A percentile compares a stretch with the other conserved stretches of the same genome.
phyloP scores from a whole-genome alignment of 2,113 vertebrate species.

The Oryzias celebensis region DNA sequence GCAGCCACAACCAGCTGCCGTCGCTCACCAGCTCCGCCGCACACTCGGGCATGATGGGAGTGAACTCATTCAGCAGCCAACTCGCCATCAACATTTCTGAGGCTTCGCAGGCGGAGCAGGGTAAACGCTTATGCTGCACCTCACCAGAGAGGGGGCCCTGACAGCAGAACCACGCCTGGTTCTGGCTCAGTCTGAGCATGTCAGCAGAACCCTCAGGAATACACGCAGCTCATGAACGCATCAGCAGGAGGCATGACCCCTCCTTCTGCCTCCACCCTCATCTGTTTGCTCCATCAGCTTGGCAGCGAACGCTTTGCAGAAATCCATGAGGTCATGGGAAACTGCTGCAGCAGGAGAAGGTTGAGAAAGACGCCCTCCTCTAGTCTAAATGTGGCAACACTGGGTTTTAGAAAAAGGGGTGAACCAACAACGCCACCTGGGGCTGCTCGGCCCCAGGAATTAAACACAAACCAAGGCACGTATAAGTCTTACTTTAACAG shows the following conservation, averaged over 20 bases:
- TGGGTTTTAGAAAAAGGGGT: too few species aligned
- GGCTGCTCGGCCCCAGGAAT: too few species aligned
- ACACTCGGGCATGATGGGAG: constrained; percentile 86
- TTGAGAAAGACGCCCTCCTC: too few species aligned
- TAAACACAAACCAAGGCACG: too few species aligned
- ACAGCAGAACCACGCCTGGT: too few species aligned
- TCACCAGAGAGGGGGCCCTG: neutral
- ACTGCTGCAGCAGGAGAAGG: neutral
- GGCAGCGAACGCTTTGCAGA: constrained; percentile 68
- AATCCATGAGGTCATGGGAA: constrained; percentile 79
- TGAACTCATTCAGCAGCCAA: constrained; percentile 91
- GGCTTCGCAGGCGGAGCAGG: constrained; percentile 88
- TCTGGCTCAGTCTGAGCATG: too few species aligned
- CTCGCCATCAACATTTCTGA: constrained; percentile 89
- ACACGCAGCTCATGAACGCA: constrained; percentile 24
- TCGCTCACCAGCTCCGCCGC: constrained; percentile 82
- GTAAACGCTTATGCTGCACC: constrained; percentile 65
- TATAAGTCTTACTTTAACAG: too few species aligned
- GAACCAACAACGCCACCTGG: too few species aligned
- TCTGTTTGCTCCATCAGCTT: constrained; percentile 62
- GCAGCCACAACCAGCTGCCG: constrained; percentile 86
- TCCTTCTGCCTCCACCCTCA: neutral
- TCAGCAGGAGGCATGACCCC: constrained; percentile 38
- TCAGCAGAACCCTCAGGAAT: constrained; percentile 14
- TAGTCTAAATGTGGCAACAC: too few species aligned